phyloP scores from a whole-genome alignment of 23 tunicate genomes.

The Ascidia mentula region DNA sequence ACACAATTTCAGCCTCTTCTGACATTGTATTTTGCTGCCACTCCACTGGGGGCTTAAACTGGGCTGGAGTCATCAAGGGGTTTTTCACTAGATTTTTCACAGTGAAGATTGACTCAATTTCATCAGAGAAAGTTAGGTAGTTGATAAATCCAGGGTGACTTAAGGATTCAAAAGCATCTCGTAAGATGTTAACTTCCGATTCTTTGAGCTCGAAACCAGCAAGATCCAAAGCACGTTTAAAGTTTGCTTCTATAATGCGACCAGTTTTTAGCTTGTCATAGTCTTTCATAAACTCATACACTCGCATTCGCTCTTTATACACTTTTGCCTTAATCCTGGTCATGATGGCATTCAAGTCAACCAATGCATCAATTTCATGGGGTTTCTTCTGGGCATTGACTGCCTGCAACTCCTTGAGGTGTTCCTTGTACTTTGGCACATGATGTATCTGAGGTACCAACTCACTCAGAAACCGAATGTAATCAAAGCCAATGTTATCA shows the following conservation, averaged over 20 bases:
- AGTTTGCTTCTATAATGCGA: slow-evolving; percentile 43
- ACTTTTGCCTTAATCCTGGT: slow-evolving; percentile 68
- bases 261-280: slow-evolving; percentile 89
- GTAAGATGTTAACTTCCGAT: slow-evolving; percentile 72
- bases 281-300: slow-evolving; percentile 89
- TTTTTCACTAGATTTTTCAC: slow-evolving; percentile 68
- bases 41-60: slow-evolving; percentile 86
- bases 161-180: slow-evolving; percentile 45
- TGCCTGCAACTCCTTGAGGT: slow-evolving; percentile 58
- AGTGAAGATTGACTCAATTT: slow-evolving; percentile 83
- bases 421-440: slow-evolving; percentile 61
- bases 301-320: slow-evolving; percentile 69
- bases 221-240: slow-evolving; percentile 75
- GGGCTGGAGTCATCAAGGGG: slow-evolving; percentile 66
- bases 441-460: slow-evolving; percentile 49
- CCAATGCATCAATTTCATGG: slow-evolving; percentile 62
- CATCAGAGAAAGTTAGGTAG: slow-evolving; percentile 69
- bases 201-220: slow-evolving; percentile 77
- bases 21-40: slow-evolving; percentile 78
- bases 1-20: slow-evolving; percentile 56
- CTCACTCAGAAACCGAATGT: slow-evolving; percentile 57
- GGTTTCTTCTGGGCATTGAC: slow-evolving; percentile 86
- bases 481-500: slow-evolving; percentile 84
- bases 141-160: slow-evolving; percentile 73
- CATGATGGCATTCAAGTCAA: slow-evolving; percentile 48